These are phyloP conservation scores for Chymomyza caudatula DNA, from an alignment of 2,888 invertebrate species.

Conservation along the genomic window DNA sequence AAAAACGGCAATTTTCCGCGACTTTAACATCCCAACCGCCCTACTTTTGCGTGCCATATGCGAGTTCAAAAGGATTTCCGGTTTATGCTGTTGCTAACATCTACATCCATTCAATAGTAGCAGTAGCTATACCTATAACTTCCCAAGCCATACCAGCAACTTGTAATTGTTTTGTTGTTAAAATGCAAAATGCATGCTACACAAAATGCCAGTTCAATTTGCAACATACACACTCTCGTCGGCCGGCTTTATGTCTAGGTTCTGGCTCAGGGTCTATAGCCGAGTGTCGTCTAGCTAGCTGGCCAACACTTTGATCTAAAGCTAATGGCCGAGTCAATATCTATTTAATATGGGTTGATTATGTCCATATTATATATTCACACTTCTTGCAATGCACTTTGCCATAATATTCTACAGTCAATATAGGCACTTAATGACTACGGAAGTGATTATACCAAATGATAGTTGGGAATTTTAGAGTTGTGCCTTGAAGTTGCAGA, in stretches of 20 bases:
- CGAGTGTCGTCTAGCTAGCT: background rate
- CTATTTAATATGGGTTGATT: constrained; percentile 36
- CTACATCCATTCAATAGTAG: background rate
- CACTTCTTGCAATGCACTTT: background rate
- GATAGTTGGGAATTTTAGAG: background rate
- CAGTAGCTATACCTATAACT: background rate
- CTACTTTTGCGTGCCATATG: constrained; percentile 67
- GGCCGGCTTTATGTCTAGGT: background rate
- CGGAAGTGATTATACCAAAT: background rate
- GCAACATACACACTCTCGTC: background rate
- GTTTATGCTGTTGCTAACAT: constrained; percentile 53
- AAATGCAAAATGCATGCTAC: constrained; percentile 37
- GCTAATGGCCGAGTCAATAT: constrained; percentile 50
- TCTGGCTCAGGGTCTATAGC: constrained; percentile 13
- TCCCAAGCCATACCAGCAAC: background rate
- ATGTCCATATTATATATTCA: constrained; percentile 34
- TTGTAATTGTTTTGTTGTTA: constrained; percentile 58
- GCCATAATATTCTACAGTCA: background rate
- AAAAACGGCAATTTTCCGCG: constrained; percentile 68
- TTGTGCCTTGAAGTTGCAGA: background rate
- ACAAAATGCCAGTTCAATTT: background rate
- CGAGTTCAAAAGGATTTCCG: constrained; percentile 70
- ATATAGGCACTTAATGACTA: background rate
- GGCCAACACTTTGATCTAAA: constrained; percentile 35
- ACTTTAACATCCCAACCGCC: constrained; percentile 39